A percentile compares a stretch with the other conserved stretches of the same genome.
Conservation (phyloP, 2,113 vertebrate species). For the Cynocephalus volans region DNA sequence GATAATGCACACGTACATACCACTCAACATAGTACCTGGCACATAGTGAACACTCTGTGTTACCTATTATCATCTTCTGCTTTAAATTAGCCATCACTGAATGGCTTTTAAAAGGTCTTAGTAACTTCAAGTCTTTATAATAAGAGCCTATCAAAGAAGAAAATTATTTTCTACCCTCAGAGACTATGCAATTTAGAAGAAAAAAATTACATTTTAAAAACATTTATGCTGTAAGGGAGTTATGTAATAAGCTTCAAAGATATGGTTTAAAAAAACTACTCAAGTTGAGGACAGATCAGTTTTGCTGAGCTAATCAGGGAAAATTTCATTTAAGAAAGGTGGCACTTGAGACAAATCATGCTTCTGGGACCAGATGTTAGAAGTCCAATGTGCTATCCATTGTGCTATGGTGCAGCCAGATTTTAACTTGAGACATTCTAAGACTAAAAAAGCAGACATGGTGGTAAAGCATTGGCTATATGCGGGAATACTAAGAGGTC, state of each 20-base stretch:
- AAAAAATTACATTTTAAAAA: background rate
- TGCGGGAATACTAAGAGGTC: background rate
- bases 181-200: background rate
- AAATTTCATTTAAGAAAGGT: constrained; percentile 36
- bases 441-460: background rate
- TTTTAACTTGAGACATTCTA: constrained; percentile 5
- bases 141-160: background rate
- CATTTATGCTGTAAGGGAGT: background rate
- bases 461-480: background rate
- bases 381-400: too few species aligned
- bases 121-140: background rate
- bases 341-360: background rate
- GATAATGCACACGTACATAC: background rate
- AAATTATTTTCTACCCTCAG: background rate
- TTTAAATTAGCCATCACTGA: background rate
- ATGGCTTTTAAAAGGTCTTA: background rate
- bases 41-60: background rate
- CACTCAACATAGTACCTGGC: background rate
- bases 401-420: background rate
- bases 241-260: constrained; percentile 20
- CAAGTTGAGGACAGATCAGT: background rate
- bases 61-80: background rate
- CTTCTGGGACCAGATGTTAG: background rate
- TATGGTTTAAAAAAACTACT: background rate
- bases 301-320: background rate